Base-by-base conservation (phyloP, 2,888 invertebrate species). In the Meghimatium bilineatum region DNA sequence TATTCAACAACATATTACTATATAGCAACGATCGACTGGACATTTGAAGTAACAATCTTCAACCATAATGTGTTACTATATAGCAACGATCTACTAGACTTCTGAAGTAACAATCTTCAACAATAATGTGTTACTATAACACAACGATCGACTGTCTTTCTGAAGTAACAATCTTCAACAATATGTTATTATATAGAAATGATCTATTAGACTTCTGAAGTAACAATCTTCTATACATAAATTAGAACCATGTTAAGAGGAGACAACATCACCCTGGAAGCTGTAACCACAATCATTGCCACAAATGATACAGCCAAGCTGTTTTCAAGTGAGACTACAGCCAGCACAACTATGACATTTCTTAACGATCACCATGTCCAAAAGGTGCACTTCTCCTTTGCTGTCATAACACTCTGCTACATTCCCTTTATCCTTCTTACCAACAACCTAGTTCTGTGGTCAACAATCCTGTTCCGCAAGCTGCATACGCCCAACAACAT, bases 371-470 rank as follows among this genome's bases (percentile, higher is more conserved):
- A 56, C 32, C n/a, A 32, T 20, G 56, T 75, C 56, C 49, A 12
- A 14, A 52, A 34, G 23, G 72, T 56, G 8, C 75, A 75, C 56
- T n/a, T 52, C 34, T 49, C 56, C 17, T 84, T 85, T 34, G 81
- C 85, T 17, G 75, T 82, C 0, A 79, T 84, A 20, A 69, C 84
- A 36, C 36, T 87, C 0, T 38, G 78, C 17, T 85, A 85, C 60
- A 79, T 84, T 17, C 88, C 87, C 0, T 67, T 86, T 14, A 87
- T 88, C 38, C 36, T 88, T 1, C 44, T 85, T 23, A 87, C 88
- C 49, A 90, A 90, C 79, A 34, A 69, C 23, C 63, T 88, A 17
- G 88, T 90, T 23, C 63, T 90, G 0, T 83, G 87, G 10, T 87
- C 88, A 12, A 74, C 89, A 36, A 60, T 71, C 5, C 84, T 86